Percentiles rank a stretch among this genome's conserved stretches.
Evolutionary conservation across 2,797 vertebrate genomes (phyloP).

Genomic region (Acanthiza pusilla): DNA sequence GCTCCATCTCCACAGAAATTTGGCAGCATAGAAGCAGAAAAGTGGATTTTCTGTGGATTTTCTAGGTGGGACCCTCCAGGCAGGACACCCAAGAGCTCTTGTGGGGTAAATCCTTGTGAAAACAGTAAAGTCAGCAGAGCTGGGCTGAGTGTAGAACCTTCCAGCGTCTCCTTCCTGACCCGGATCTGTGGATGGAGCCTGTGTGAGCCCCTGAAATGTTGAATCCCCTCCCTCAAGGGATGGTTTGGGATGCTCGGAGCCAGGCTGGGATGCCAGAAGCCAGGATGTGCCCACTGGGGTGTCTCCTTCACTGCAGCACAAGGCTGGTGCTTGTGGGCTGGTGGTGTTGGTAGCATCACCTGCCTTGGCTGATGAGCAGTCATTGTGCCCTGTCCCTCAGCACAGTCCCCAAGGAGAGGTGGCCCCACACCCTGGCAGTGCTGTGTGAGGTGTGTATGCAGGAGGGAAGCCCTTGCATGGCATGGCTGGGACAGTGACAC

Average conservation of each 20-base stretch:
- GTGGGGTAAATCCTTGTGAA: not conserved
- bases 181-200: not conserved
- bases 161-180: not conserved
- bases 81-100: not conserved
- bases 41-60: not conserved
- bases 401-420: not conserved
- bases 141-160: not conserved
- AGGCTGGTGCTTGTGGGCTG: not conserved
- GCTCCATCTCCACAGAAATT: not conserved
- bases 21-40: not conserved
- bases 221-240: not conserved
- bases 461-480: accelerated
- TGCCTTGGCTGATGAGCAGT: not conserved
- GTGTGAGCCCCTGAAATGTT: not conserved
- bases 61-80: not conserved
- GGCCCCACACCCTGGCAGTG: not conserved
- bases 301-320: not conserved
- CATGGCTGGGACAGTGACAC: accelerated
- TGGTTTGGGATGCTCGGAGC: not conserved
- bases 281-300: not conserved
- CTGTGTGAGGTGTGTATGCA: not conserved
- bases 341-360: not conserved
- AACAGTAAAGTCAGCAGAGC: not conserved
- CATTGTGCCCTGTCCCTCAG: accelerated
- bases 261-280: not conserved